Percentiles rank a stretch among this genome's conserved stretches.
Evolutionary conservation across 2,888 invertebrate genomes (phyloP).

Genomic region (Diadromus collaris): DNA sequence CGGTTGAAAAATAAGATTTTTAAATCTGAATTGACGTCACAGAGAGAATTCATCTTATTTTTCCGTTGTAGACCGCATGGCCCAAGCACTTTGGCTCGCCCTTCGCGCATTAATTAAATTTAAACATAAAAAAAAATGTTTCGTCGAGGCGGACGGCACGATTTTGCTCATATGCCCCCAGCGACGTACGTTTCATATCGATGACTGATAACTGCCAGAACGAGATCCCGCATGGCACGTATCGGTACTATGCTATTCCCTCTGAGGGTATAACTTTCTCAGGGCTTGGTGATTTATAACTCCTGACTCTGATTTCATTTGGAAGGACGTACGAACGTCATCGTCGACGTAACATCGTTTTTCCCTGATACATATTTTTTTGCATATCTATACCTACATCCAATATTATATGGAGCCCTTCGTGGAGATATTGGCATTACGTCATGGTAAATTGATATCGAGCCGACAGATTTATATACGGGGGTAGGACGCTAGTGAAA

Average conservation of each 20-base stretch:
- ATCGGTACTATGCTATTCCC: neutral
- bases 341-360: slow-evolving; percentile 23
- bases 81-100: neutral
- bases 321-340: slow-evolving; percentile 23
- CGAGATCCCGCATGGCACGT: slow-evolving; percentile 11
- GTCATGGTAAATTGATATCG: slow-evolving; percentile 57
- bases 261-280: slow-evolving; percentile 7
- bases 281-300: slow-evolving; percentile 17
- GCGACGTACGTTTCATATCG: slow-evolving; percentile 17
- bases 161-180: slow-evolving; percentile 36
- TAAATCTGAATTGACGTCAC: too few species aligned
- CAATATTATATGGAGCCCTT: slow-evolving; percentile 27
- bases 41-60: too few species aligned
- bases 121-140: neutral
- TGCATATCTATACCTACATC: neutral
- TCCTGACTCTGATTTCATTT: slow-evolving; percentile 30
- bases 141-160: neutral
- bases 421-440: slow-evolving; percentile 32
- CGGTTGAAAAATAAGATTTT: too few species aligned
- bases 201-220: slow-evolving; percentile 9
- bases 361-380: slow-evolving; percentile 1
- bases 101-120: slow-evolving; percentile 21
- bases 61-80: too few species aligned
- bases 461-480: slow-evolving; percentile 54
- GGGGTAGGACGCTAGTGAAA: slow-evolving; percentile 45